Conservation (phyloP, 2,888 invertebrate species). For the Torymus auratus region DNA sequence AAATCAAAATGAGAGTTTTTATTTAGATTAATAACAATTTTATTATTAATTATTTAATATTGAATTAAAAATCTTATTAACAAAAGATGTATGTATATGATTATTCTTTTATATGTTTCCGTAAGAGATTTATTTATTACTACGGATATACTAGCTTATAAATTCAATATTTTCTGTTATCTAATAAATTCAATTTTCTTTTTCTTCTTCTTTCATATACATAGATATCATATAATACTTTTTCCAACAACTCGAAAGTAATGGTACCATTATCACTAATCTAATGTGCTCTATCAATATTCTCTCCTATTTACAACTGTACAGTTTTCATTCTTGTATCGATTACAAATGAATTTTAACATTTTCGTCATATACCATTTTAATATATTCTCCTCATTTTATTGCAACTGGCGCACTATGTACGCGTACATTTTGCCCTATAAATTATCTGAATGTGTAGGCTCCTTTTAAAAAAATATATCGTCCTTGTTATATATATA, state of each 20-base stretch:
- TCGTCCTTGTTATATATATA: neutral
- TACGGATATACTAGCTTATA: no score
- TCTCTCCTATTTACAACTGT: slow-evolving; percentile 14
- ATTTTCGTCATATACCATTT: neutral
- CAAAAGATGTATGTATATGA: slow-evolving; percentile 20
- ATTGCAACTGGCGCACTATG: slow-evolving; percentile 46
- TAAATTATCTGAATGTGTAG: neutral
- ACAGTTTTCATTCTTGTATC: neutral
- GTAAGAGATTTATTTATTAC: no score
- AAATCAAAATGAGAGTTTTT: neutral
- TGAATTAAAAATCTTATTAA: slow-evolving; percentile 35
- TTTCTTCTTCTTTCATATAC: neutral
- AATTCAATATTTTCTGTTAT: no score
- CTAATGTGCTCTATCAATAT: neutral
- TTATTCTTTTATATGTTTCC: neutral
- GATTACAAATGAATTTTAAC: neutral
- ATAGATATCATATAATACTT: neutral
- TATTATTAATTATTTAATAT: slow-evolving; percentile 20
- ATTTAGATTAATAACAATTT: slow-evolving; percentile 41
- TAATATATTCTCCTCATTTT: slow-evolving; percentile 16
- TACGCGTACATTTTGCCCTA: slow-evolving; percentile 13
- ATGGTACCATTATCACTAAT: neutral
- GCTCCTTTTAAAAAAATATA: slow-evolving; percentile 45
- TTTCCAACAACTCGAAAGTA: slow-evolving; percentile 16
- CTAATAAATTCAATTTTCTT: neutral